Base-by-base conservation (phyloP, 2,113 vertebrate genomes). In the Phalacrocorax brasilianus region DNA sequence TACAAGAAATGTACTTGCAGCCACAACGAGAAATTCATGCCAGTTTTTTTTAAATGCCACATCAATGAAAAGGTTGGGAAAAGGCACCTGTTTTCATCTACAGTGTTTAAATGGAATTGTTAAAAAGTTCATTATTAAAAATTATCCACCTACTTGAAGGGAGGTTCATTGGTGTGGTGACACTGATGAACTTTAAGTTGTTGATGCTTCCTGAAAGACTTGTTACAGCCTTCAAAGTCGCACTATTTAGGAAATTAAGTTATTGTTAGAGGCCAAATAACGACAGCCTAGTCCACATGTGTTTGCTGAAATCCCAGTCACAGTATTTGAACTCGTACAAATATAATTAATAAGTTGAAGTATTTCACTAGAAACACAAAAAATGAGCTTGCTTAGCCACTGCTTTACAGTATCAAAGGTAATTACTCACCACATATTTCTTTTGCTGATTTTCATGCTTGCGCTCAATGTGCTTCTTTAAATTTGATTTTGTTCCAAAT, bases 121-220 rank as follows among this genome's bases (percentile, higher is more conserved):
- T 59, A 40, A 44, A 42, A 42, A 53, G 17, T 59, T 71, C n/a
- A n/a, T 8, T 68, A 89, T 35, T 22, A 19, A 93, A 88, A 88
- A 77, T 55, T 35, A 62, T 94, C 73, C 89, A 98, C 99, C 81
- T 93, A 99, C 99, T 96, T 98, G 97, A 99, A 99, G 5, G 97
- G 97, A 7, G 97, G 97, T 38, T 98, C 85, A 3, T 96, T 96
- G 53, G 97, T 98, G 75, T 99, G 99, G 63, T 98, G 98, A 97
- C 95, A 98, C 53, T 97, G 97, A 89, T 99, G 99, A 55, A 96
- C 89, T 93, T 98, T 99, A 73, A 99, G 98, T 78, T 99, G 99
- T 56, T 98, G 98, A 89, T 98, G 99, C 86, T 99, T 99, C 93
- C 68, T 98, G 95, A 99, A 99, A 62, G 97, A 91, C 86, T 98